Evolutionary conservation across 1,140 invertebrate species (phyloP).

Genomic region (Aricia agestis): DNA sequence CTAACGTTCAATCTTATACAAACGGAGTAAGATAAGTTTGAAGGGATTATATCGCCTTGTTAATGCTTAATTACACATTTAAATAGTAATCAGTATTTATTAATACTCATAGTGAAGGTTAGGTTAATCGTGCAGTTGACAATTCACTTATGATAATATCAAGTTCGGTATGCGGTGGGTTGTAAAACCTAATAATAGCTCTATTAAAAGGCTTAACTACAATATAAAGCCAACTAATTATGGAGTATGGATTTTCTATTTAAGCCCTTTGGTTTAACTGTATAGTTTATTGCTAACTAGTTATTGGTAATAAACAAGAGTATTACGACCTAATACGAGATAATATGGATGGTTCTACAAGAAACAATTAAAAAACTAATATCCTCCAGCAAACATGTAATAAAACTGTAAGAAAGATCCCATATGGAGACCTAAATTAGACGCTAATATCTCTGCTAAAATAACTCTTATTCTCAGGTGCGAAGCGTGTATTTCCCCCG

Average conservation of each 20-base stretch:
- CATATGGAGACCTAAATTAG: background rate
- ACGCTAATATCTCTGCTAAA: background rate
- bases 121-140: background rate
- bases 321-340: too few species aligned
- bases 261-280: too few species aligned
- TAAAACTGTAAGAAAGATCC: too few species aligned
- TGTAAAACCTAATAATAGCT: too few species aligned
- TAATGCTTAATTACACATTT: background rate
- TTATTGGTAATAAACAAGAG: too few species aligned
- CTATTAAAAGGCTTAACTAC: too few species aligned
- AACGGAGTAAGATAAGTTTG: background rate
- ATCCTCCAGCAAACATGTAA: too few species aligned
- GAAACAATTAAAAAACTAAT: too few species aligned
- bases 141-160: background rate
- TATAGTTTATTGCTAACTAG: too few species aligned
- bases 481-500: conserved; percentile 78
- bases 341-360: too few species aligned
- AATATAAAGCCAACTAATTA: background rate
- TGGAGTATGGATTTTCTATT: too few species aligned
- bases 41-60: background rate
- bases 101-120: background rate
- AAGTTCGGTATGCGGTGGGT: too few species aligned
- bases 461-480: conserved; percentile 64
- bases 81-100: background rate
- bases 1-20: background rate